Evolutionary conservation across 2,888 invertebrate species (phyloP).

Genomic region (Teinopalpus imperialis): DNA sequence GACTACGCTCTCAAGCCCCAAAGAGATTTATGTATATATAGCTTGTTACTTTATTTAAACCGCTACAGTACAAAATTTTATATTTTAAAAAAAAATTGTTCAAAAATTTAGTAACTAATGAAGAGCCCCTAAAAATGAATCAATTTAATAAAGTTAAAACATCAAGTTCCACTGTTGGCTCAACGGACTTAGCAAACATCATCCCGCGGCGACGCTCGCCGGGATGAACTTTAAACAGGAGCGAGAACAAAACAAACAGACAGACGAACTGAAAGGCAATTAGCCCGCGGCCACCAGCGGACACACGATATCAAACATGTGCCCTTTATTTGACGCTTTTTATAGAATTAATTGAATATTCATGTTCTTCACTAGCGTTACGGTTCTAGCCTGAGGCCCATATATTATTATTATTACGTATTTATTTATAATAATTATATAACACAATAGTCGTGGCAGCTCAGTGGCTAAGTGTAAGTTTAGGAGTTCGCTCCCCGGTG

Average conservation of each 20-base stretch:
- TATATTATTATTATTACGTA: too few relatives aligned
- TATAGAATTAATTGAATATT: slow-evolving; percentile 21
- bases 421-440: too few relatives aligned
- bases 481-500: too few relatives aligned
- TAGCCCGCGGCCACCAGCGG: slow-evolving; percentile 60
- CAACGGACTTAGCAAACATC: slow-evolving; percentile 54
- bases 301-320: slow-evolving; percentile 45
- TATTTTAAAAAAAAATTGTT: slow-evolving; percentile 34
- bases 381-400: background rate
- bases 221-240: slow-evolving; percentile 60
- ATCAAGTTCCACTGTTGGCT: slow-evolving; percentile 58
- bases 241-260: slow-evolving; percentile 44
- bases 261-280: slow-evolving; percentile 52
- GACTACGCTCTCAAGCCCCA: too few relatives aligned
- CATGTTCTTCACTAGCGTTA: too few relatives aligned
- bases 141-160: slow-evolving; percentile 59
- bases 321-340: slow-evolving; percentile 38
- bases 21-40: too few relatives aligned
- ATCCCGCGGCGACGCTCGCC: slow-evolving; percentile 42
- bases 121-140: slow-evolving; percentile 31
- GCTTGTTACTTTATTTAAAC: too few relatives aligned
- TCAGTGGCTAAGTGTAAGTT: too few relatives aligned
- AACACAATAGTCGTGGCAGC: too few relatives aligned
- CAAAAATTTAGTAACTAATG: too few relatives aligned
- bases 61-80: slow-evolving; percentile 13